Conservation (phyloP, 2,113 vertebrate genomes). For the Dasypus novemcinctus region DNA sequence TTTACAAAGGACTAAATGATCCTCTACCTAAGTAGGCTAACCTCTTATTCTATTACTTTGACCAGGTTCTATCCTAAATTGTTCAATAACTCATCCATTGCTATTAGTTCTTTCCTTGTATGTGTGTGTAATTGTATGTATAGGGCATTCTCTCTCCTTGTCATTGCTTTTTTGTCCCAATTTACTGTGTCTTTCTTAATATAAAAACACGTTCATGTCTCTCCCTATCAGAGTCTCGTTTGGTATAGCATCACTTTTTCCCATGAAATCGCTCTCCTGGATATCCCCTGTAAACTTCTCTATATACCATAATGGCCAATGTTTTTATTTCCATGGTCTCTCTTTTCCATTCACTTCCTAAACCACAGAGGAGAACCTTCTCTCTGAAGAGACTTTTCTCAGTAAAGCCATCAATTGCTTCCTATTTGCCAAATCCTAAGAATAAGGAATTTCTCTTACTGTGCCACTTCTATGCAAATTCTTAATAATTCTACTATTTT, state of each 20-base stretch:
- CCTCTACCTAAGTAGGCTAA: too few species aligned
- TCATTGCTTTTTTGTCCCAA: not conserved
- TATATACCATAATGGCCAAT: not conserved
- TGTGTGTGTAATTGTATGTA: not conserved
- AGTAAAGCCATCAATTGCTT: not conserved
- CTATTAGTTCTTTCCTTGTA: not conserved
- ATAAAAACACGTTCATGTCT: not conserved
- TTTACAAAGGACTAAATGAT: too few species aligned
- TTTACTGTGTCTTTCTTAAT: not conserved
- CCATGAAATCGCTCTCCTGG: not conserved
- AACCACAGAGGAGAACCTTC: not conserved
- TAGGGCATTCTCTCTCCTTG: not conserved
- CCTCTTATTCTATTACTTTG: not conserved
- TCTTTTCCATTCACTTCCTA: not conserved
- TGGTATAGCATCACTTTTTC: not conserved
- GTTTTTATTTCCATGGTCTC: not conserved
- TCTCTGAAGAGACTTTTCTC: not conserved
- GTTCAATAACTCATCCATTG: not conserved
- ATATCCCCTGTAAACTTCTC: not conserved
- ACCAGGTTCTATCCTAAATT: not conserved
- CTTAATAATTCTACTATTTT: not conserved
- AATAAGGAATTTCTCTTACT: not conserved
- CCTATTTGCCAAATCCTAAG: not conserved
- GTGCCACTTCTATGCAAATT: not conserved
- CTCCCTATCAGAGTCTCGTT: not conserved